Base-by-base conservation (phyloP, 2,113 vertebrate species). In the Cyanoramphus novaezelandiae region DNA sequence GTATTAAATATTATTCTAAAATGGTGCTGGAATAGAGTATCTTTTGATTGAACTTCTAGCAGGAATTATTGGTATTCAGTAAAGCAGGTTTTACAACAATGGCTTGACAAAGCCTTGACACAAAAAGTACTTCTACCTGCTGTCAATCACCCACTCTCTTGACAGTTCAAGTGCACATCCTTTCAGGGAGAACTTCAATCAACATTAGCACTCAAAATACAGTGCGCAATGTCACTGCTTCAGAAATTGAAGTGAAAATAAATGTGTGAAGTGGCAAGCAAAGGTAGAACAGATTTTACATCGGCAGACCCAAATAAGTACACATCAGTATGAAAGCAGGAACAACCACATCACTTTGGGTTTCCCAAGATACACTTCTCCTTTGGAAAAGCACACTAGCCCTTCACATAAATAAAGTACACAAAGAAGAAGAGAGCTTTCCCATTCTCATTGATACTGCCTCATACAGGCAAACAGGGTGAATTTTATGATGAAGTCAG, bases 51-150 rank as follows among this genome's bases (percentile, higher is more conserved):
- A 82, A 95, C 92, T 92, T 27, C 81, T 44, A 88, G 89, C 81
- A 93, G 94, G 83, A 92, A 96, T 94, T 95, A 93, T 80, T 79
- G 97, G 93, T 50, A 93, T 97, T 97, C 97, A 92, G 94, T 6
- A 64, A 92, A 90, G 90, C 13, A 65, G 96, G 49, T 82, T 95
- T 96, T 65, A 87, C 82, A 93, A 94, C 93, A 96, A 97, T 80
- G 93, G 86, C 86, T 86, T 97, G 95, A 98, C 97, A 98, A 97
- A 98, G 93, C 98, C 98, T 98, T 98, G 98, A 98, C 98, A 98
- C 96, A 95, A 94, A 91, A 90, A 96, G 97, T 97, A 92, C 96
- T 95, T 91, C 41, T 60, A 86, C 46, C 88, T 78, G 90, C 96
- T 96, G 97, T 96, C 97, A 97, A 97, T 98, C 98, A 97, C 78